Evolutionary conservation across 2,113 vertebrate species (phyloP).

Genomic region (Macroglossus sobrinus): DNA sequence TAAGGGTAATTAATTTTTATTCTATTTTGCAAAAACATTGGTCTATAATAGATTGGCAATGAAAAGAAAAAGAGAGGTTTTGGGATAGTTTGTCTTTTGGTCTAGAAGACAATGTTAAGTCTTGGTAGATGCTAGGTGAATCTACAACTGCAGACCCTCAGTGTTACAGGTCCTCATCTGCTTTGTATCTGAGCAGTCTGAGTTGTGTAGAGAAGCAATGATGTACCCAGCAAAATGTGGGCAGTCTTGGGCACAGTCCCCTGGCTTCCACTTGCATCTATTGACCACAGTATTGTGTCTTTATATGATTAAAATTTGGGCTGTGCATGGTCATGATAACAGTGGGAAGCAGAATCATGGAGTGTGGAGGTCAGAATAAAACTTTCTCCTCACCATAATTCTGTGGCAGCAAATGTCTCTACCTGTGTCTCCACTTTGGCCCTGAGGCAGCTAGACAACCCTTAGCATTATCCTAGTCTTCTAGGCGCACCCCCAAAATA

Average conservation of each 20-base stretch:
- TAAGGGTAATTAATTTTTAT: background rate
- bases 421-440: background rate
- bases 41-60: background rate
- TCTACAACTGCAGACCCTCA: background rate
- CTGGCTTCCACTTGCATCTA: background rate
- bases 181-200: background rate
- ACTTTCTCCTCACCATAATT: background rate
- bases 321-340: background rate
- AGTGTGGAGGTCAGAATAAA: background rate
- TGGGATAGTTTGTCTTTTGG: background rate
- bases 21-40: conserved; percentile 9
- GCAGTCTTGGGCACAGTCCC: background rate
- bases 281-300: background rate
- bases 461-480: background rate
- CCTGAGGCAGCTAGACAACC: background rate
- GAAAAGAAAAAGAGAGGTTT: background rate
- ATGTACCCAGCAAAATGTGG: background rate
- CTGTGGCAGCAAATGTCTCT: background rate
- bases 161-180: background rate
- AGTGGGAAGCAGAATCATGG: background rate
- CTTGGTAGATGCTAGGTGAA: background rate
- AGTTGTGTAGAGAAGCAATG: background rate
- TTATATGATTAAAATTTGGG: background rate
- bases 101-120: background rate
- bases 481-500: background rate